Conservation (phyloP, 2,888 invertebrate genomes). For the Strigamia transsilvanica region DNA sequence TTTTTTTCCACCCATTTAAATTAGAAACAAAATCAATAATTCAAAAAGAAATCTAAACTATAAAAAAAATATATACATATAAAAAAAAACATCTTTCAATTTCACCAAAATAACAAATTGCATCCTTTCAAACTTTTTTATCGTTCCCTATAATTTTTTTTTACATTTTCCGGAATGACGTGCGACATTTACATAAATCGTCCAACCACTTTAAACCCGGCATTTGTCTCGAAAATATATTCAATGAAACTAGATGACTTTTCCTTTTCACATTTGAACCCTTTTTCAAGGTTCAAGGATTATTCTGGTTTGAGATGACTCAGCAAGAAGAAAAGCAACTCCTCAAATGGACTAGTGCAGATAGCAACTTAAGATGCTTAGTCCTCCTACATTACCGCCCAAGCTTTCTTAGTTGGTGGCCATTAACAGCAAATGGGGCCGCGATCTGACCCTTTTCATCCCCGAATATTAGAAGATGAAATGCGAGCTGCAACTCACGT, state of each 20-base stretch:
- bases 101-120: constrained; percentile 26
- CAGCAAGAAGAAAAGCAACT: constrained; percentile 30
- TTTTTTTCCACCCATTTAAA: constrained; percentile 14
- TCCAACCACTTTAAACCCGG: constrained; percentile 13
- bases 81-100: background rate
- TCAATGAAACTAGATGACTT: constrained; percentile 33
- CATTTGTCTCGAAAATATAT: constrained; percentile 8
- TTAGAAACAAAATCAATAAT: constrained; percentile 40
- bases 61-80: background rate
- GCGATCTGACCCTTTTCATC: constrained; percentile 35
- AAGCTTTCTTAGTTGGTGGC: constrained; percentile 44
- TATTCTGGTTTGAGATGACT: constrained; percentile 17
- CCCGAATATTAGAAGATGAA: constrained; percentile 24
- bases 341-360: constrained; percentile 11
- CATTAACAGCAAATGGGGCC: constrained; percentile 36
- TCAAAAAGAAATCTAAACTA: background rate
- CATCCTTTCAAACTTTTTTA: background rate
- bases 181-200: constrained; percentile 3
- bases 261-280: constrained; percentile 33
- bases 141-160: background rate
- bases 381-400: background rate
- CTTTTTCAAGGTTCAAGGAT: constrained; percentile 39
- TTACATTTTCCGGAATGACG: background rate
- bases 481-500: constrained; percentile 34
- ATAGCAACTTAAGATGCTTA: constrained; percentile 12